Evolutionary conservation across 2,113 vertebrate species (phyloP).

Genomic region (Tricholaema leucomelas): DNA sequence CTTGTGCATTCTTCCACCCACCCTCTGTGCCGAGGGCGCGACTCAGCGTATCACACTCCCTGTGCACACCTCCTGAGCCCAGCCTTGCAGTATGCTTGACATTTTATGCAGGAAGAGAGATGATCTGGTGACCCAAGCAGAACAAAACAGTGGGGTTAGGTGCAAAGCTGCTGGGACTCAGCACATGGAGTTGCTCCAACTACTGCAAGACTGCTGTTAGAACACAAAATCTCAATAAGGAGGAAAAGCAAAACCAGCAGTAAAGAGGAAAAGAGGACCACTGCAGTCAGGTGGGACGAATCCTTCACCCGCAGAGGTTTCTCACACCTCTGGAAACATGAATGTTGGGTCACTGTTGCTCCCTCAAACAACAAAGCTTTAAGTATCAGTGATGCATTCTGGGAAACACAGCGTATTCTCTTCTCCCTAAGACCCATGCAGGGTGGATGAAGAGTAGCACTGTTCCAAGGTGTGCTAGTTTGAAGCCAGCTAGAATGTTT

Average conservation of each 20-base stretch:
- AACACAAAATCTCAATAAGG: not conserved
- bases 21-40: accelerated
- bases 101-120: not conserved
- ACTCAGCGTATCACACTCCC: not conserved
- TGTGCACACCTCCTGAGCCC: not conserved
- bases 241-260: not conserved
- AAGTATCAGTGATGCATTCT: accelerated
- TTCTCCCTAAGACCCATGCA: not conserved
- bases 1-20: not conserved
- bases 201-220: not conserved
- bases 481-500: no score
- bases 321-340: not conserved
- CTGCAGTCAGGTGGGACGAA: not conserved
- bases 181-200: not conserved
- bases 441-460: not conserved
- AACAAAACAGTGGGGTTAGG: not conserved
- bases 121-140: not conserved
- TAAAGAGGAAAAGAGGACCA: not conserved
- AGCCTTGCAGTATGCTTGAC: not conserved
- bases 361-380: not conserved
- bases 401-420: not conserved
- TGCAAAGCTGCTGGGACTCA: not conserved
- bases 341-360: not conserved
- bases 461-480: no score
- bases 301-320: not conserved